A percentile compares a stretch with the other conserved stretches of the same genome.
phyloP scores from a whole-genome alignment of 2,797 vertebrate genomes.

The Hapalemur alaotrensis region DNA sequence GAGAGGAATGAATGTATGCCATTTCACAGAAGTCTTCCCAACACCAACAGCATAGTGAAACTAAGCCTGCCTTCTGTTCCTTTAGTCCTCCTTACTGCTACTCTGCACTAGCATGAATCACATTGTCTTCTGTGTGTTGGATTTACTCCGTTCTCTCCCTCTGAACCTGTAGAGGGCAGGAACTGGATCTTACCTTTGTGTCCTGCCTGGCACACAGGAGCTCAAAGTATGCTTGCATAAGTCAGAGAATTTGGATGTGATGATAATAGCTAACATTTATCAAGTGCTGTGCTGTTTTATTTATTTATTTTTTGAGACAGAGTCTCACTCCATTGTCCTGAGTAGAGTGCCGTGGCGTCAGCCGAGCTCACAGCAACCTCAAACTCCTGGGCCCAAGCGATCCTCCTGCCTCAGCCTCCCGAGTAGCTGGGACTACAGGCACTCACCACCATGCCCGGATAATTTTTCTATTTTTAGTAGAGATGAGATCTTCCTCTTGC shows the following conservation, averaged over 20 bases:
- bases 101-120: not conserved
- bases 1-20: not conserved
- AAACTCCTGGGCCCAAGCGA: no score
- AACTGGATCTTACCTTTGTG: constrained; percentile 19
- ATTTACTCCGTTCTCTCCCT: not conserved
- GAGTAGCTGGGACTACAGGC: no score
- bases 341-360: no score
- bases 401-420: no score
- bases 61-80: not conserved
- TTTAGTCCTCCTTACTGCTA: not conserved
- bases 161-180: constrained; percentile 20
- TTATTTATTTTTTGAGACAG: not conserved
- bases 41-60: not conserved
- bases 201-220: not conserved
- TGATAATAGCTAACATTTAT: not conserved
- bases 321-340: no score
- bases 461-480: no score
- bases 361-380: no score
- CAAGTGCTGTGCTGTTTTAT: not conserved
- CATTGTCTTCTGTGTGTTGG: not conserved
- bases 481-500: no score
- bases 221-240: not conserved
- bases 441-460: accelerated
- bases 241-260: constrained; percentile 5
- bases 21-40: not conserved